A percentile compares a stretch with the other conserved stretches of the same genome.
phyloP scores from a whole-genome alignment of 2,113 vertebrate genomes.

The Rhea pennata region DNA sequence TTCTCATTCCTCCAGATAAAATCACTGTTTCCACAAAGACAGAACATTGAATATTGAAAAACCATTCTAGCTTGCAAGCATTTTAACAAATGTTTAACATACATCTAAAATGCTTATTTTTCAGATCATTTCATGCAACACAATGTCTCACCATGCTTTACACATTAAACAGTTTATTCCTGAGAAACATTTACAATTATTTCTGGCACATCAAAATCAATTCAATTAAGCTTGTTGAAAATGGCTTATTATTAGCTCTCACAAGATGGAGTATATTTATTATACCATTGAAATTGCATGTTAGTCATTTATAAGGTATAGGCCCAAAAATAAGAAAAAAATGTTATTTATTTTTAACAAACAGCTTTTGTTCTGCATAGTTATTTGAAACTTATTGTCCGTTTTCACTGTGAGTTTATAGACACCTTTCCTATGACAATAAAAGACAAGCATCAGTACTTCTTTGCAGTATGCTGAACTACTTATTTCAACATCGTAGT shows the following conservation, averaged over 20 bases:
- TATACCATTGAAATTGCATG: neutral
- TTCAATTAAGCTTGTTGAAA: neutral
- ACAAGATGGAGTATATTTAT: neutral
- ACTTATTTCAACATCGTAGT: neutral
- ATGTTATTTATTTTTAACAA: neutral
- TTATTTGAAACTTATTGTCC: neutral
- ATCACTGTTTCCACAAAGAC: neutral
- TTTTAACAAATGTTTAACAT: neutral
- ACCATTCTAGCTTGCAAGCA: neutral
- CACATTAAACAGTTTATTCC: neutral
- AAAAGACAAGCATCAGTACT: neutral
- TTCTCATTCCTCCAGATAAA: neutral
- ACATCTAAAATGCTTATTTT: neutral
- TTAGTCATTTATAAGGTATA: neutral
- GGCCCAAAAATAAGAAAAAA: neutral
- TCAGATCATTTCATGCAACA: neutral
- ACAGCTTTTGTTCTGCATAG: neutral
- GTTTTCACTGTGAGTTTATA: neutral
- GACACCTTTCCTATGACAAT: neutral
- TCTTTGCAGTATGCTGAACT: neutral
- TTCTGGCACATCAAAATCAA: neutral
- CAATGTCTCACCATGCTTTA: neutral
- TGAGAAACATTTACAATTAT: neutral
- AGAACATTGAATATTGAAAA: neutral
- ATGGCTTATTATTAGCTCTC: neutral